These are phyloP conservation scores for Chrysogorgia sp. DNA, from an alignment of 92 coral and sea anemone genomes.

Conservation along the genomic window DNA sequence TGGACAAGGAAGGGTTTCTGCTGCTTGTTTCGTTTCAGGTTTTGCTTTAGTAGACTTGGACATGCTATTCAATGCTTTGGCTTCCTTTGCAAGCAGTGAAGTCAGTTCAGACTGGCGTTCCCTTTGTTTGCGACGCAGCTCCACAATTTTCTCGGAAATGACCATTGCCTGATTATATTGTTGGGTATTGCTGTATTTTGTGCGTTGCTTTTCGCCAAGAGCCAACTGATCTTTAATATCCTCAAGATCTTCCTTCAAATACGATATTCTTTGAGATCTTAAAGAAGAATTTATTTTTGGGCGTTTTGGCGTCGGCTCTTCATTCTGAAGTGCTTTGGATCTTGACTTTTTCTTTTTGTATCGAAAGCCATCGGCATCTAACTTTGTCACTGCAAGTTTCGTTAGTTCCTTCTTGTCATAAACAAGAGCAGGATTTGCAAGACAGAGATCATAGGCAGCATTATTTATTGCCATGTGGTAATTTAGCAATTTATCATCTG, in stretches of 20 bases:
- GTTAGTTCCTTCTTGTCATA: conserved; percentile 42
- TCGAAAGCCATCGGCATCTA: conserved; percentile 20
- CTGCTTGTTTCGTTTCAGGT: conserved; percentile 21
- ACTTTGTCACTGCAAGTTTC: conserved; percentile 28
- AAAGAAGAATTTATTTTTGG: conserved; percentile 29
- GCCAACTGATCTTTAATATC: conserved; percentile 35
- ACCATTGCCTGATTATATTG: conserved; percentile 43
- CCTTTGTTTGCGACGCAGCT: conserved; percentile 19
- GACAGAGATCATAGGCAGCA: conserved; percentile 12
- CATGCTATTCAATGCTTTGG: conserved; percentile 25
- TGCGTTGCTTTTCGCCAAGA: conserved; percentile 41
- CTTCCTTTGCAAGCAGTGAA: conserved; percentile 24
- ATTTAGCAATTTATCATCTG: conserved; percentile 33
- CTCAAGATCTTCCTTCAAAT: conserved; percentile 44
- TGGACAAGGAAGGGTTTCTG: background rate
- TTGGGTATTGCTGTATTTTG: conserved; percentile 47
- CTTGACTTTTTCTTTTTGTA: conserved; percentile 41
- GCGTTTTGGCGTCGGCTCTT: conserved; percentile 35
- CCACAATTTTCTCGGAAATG: conserved; percentile 25
- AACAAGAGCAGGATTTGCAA: conserved; percentile 7
- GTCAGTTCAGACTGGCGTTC: conserved; percentile 29
- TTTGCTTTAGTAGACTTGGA: background rate
- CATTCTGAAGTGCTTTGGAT: conserved; percentile 29
- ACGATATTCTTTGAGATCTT: conserved; percentile 23
- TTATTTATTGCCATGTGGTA: conserved; percentile 39